Evolutionary conservation across 2,113 vertebrate genomes (phyloP).

Genomic region (Myocastor coypus): DNA sequence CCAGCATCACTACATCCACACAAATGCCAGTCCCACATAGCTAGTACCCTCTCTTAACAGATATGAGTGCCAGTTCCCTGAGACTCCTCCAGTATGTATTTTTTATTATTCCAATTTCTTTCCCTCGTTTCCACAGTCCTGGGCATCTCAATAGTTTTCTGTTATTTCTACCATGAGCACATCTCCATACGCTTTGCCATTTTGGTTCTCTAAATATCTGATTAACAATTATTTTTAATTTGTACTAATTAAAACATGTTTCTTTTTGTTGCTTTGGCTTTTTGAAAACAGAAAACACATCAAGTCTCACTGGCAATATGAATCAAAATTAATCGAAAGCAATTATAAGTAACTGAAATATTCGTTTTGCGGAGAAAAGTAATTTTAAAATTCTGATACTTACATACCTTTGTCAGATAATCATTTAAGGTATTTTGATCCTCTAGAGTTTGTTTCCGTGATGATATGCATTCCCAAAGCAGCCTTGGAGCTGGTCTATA

Average conservation of each 20-base stretch:
- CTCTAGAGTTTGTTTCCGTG: conserved; percentile 30
- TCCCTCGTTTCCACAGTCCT: background rate
- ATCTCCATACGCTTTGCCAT: background rate
- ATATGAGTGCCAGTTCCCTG: conserved; percentile 8
- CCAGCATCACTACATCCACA: background rate
- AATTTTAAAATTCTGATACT: conserved; percentile 42
- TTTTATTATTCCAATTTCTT: background rate
- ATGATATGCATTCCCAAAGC: conserved; percentile 50
- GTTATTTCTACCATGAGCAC: background rate
- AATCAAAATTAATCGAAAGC: conserved; percentile 45
- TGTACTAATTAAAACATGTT: conserved; percentile 22
- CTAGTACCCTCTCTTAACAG: background rate
- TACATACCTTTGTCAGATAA: conserved; percentile 13
- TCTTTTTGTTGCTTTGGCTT: background rate
- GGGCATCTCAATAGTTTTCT: background rate
- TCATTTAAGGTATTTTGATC: conserved; percentile 37
- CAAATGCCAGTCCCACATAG: background rate
- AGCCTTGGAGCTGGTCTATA: background rate
- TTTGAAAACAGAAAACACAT: background rate
- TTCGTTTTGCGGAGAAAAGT: conserved; percentile 42
- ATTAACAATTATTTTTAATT: conserved; percentile 18
- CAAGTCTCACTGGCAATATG: conserved; percentile 15
- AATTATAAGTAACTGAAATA: conserved; percentile 38
- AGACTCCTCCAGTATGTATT: background rate
- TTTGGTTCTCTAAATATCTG: conserved; percentile 27